These are phyloP conservation scores for Cyprinella venusta DNA, from an alignment of 2,797 vertebrate species.

Conservation along the genomic window DNA sequence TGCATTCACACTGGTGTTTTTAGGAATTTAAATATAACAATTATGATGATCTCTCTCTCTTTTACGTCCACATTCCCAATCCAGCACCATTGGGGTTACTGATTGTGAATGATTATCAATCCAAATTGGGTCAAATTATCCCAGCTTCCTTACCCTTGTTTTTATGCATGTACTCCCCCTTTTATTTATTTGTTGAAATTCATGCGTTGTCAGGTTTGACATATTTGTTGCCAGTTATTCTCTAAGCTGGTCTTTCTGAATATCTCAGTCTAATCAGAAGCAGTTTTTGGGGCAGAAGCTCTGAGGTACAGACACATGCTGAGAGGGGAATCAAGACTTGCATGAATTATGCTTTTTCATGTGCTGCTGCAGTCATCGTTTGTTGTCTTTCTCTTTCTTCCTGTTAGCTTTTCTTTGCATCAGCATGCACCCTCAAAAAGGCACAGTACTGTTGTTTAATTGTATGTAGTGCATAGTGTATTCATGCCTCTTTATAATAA, in stretches of 20 bases:
- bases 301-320: constrained; percentile 60
- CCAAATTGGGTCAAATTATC: neutral
- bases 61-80: neutral
- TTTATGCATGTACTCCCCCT: constrained; percentile 11
- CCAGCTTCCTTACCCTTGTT: neutral
- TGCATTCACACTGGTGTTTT: neutral
- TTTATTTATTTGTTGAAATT: constrained; percentile 28
- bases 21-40: neutral
- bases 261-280: constrained; percentile 37
- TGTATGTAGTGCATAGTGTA: neutral
- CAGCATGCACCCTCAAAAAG: constrained; percentile 14
- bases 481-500: neutral
- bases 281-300: constrained; percentile 45
- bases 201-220: constrained; percentile 18
- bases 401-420: constrained; percentile 32
- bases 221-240: neutral
- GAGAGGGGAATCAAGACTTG: constrained; percentile 66
- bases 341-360: constrained; percentile 76
- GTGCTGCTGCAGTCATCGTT: constrained; percentile 49
- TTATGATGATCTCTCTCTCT: neutral
- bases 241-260: constrained; percentile 14
- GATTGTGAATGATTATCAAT: constrained; percentile 14
- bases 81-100: neutral
- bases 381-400: constrained; percentile 43
- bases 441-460: neutral